These are phyloP conservation scores for Gnathochromis pfefferi DNA, from an alignment of 2,113 vertebrate species.

Conservation along the genomic window DNA sequence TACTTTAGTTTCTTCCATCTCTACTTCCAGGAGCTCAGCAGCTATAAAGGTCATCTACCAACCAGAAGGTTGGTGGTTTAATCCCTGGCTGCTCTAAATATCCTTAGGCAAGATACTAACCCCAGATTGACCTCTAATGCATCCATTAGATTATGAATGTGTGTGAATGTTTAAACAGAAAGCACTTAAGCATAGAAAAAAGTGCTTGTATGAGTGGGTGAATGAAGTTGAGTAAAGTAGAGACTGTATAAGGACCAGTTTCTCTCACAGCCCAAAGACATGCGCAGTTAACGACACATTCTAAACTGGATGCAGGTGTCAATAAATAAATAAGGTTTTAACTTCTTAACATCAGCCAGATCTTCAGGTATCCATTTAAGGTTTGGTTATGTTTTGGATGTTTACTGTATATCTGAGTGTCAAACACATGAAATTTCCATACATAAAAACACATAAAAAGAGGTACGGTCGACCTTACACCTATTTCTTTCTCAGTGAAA, in stretches of 20 bases:
- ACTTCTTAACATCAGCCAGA: neutral
- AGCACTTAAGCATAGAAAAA: neutral
- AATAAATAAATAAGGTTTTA: neutral
- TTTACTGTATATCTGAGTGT: neutral
- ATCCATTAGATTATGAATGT: neutral
- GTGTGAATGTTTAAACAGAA: neutral
- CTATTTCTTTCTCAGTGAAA: neutral
- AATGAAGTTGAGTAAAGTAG: neutral
- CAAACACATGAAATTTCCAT: neutral
- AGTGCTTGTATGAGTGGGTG: neutral
- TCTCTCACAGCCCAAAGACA: neutral
- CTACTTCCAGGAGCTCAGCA: neutral
- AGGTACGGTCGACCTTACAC: neutral
- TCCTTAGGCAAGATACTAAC: neutral
- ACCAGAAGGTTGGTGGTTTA: neutral
- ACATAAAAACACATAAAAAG: neutral
- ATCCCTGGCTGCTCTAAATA: neutral
- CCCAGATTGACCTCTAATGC: neutral
- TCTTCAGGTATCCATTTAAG: neutral
- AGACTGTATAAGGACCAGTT: fast-evolving
- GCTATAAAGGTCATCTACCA: neutral
- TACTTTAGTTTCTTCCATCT: neutral
- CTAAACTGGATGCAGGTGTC: neutral
- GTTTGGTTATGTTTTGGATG: neutral
- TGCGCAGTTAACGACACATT: fast-evolving